Base-by-base conservation (phyloP, 1,140 invertebrate species). In the Pseudoatta argentina region DNA sequence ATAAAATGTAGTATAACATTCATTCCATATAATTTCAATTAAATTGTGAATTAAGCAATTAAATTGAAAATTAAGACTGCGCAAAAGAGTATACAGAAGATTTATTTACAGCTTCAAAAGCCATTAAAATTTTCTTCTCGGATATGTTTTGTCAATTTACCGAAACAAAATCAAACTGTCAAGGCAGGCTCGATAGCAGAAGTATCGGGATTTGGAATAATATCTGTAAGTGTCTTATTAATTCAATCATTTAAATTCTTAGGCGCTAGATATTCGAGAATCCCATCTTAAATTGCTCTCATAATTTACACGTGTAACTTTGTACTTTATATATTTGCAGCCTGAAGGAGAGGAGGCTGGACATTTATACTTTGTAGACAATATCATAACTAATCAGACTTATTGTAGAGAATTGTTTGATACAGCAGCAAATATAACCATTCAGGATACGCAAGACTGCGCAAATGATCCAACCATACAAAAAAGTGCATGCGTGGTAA, bases 401-500 rank as follows among this genome's bases (percentile, higher is more conserved):
- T 69, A 87, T n/a, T 92, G 91, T 51, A 55, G 3, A 34, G 21
- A 53, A 3, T 27, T 66, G n/a, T 89, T 89, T n/a, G 12, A 16
- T 3, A 30, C 2, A 10, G 39, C 2, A 44, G 7, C 8, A 10
- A 44, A 44, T 44, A 3, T 44, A 44, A 44, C 39, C 39, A 44
- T 44, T 10, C 10, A 44, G 2, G 5, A 72, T 4, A 76, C 69
- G 59, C 88, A 92, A 12, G 51, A 91, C 18, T 92, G 91, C 44
- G 90, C 91, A n/a, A 39, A 88, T 55, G 85, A 88, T 0, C 90
- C 88, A 18, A 5, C 2, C 0, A 55, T 34, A 12, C 16, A 18
- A 14, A 87, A 30, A 18, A 90, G 90, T 76, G 86, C 91, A 1
- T 91, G 91, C 55, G 51, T 88, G 66, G 91, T 91, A 73, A 92